Base-by-base conservation (phyloP, 2,888 invertebrate genomes). In the Tenthredo mesomela region DNA sequence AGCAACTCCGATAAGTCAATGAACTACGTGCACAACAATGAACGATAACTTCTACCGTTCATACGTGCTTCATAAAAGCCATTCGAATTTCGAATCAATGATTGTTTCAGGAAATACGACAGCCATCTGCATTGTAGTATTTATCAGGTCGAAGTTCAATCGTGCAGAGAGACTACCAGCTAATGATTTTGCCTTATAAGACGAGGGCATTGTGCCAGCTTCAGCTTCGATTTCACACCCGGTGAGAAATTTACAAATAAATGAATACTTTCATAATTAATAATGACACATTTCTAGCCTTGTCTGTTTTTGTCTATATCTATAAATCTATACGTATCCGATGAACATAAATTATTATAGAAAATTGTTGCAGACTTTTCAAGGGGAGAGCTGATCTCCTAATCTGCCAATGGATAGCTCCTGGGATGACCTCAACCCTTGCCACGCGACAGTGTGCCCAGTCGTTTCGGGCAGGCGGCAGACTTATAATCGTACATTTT, bases 381-480 rank as follows among this genome's bases (percentile, higher is more conserved):
- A 1, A 4, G 61, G 1, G 91, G 94, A 0, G 87, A 91, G 0
- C 61, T 95, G 93, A 0, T 94, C 93, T 80, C 89, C 90, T 0
- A 88, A 94, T 0, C 93, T 80, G 89, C 90, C 0, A 88, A 94
- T 0, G 89, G 91, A 0, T 95, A 95, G 86, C 25, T 95, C 1
- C 94, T 43, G 93, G 93, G 6, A 93, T 94, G 93, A 90, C 93
- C 50, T 86, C 89, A 89, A 94, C 85, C 94, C 92, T 54, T 94
- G 94, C 87, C 84, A 88, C 73, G 93, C 92, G 86, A 95, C 96
- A 0, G 83, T 91, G 0, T 97, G 97, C 86, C 96, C 97, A 0
- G 87, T 94, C 0, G 93, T 89, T 4, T 87, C 93, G 0, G 95
- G 94, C 9, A 91, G 92, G 4, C 89, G 4, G 90, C 94, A 95